Evolutionary conservation across 2,113 vertebrate genomes (phyloP), one percentile per base, ranked within the genome.

Genomic region (Scopus umbretta): DNA sequence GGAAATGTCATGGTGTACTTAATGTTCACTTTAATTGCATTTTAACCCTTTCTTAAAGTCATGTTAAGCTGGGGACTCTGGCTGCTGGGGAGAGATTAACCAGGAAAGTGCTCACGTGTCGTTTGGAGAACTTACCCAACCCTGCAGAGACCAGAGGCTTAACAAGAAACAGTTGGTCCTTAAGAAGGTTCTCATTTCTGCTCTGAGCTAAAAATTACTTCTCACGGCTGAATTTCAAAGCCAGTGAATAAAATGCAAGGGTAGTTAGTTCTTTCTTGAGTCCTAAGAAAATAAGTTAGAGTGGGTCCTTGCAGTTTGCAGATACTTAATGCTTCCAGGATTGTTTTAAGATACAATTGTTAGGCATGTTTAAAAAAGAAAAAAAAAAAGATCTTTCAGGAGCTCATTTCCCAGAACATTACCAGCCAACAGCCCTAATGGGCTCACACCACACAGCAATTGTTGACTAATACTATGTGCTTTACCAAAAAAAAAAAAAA

Each of bases 391-490:
- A 43, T 87, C 91, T 93, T 95, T 96, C 79, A 96, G 96, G 96
- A 92, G 88, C 65, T 97, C 34, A 67, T 96, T 97, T 97, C 95
- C 96, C 95, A 96, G 85, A 94, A 96, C 81, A 89, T 94, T 95
- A 82, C 82, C 92, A 97, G 90, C 86, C 85, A 93, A 36, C 85
- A 95, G 80, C 45, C 49, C 56, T 70, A 80, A 90, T 70, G 84
- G 94, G 73, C 85, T 95, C 87, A 85, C 92, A 73, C 59, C 65
- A 26, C 88, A 94, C 92, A 95, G 84, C 92, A 96, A 97, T 98
- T 97, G 94, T 98, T 98, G 98, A 98, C 97, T 98, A 98, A 98
- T 92, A 97, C 66, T 93, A n/a, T 94, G 90, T 97, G 85, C 96
- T 98, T 97, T 97, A 97, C 92, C 45, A 86, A 50, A 72, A 84